These are phyloP conservation scores for Troides aeacus DNA, from an alignment of 2,888 invertebrate genomes.

Conservation along the genomic window DNA sequence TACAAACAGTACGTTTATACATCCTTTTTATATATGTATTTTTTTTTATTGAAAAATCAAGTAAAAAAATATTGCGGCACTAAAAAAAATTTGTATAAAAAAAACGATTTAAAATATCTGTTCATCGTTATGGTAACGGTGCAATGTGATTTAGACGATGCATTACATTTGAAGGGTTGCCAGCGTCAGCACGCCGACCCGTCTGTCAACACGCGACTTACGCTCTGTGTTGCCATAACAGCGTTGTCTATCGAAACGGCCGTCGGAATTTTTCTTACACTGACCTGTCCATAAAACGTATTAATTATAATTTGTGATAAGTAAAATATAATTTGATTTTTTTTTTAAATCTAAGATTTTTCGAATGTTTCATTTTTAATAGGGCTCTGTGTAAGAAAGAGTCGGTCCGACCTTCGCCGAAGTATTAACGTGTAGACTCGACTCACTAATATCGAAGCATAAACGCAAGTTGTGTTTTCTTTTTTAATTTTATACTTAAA, in stretches of 20 bases:
- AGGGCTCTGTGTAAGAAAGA: conserved; percentile 23
- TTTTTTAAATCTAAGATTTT: neutral
- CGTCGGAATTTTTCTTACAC: conserved; percentile 18
- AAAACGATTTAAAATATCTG: conserved; percentile 7
- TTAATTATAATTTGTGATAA: conserved; percentile 22
- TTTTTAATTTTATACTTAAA: conserved; percentile 74
- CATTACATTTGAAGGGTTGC: conserved; percentile 43
- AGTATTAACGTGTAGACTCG: conserved; percentile 40
- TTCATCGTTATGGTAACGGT: conserved; percentile 33
- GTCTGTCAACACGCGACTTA: conserved; percentile 32
- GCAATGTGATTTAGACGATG: conserved; percentile 50
- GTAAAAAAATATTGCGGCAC: too few relatives aligned
- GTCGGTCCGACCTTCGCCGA: conserved; percentile 13
- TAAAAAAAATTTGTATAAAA: neutral
- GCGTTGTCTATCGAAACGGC: neutral
- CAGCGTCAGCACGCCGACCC: conserved; percentile 41
- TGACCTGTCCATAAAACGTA: conserved; percentile 3
- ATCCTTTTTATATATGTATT: too few relatives aligned
- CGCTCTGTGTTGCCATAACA: neutral
- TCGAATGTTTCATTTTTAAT: neutral
- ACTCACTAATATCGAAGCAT: conserved; percentile 65
- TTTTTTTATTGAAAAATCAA: too few relatives aligned
- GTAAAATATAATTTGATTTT: conserved; percentile 9
- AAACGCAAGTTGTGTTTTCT: conserved; percentile 63
- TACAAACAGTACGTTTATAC: too few relatives aligned